Evolutionary conservation across 2,888 invertebrate genomes (phyloP).

Genomic region (Coelinius sp.): DNA sequence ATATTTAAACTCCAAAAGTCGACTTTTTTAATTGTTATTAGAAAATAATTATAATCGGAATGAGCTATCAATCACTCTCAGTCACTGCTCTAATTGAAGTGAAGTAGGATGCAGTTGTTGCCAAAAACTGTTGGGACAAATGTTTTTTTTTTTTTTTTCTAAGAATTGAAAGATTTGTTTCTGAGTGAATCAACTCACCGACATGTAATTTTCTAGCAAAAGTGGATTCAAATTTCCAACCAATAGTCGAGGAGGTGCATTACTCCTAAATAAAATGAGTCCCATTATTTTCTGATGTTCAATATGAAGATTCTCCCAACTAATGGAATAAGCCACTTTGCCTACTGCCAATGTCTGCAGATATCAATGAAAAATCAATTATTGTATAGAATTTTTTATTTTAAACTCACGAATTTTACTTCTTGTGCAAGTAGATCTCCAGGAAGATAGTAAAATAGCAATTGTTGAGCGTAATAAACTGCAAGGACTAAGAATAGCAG

Average conservation of each 20-base stretch:
- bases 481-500: constrained; percentile 43
- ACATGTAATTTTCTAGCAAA: constrained; percentile 45
- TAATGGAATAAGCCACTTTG: constrained; percentile 41
- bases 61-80: not conserved
- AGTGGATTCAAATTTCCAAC: constrained; percentile 42
- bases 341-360: constrained; percentile 39
- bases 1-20: too few species aligned
- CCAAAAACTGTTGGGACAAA: constrained; percentile 43
- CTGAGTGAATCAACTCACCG: too few species aligned
- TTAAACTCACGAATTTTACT: constrained; percentile 30
- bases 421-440: constrained; percentile 43
- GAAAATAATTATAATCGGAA: too few species aligned
- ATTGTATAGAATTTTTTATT: not conserved
- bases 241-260: constrained; percentile 38
- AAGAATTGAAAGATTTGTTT: too few species aligned
- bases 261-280: constrained; percentile 44
- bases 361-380: not conserved
- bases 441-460: constrained; percentile 48
- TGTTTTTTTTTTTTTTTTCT: not conserved
- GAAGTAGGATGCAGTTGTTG: constrained; percentile 46
- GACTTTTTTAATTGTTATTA: too few species aligned
- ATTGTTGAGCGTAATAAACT: constrained; percentile 45
- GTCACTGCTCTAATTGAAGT: constrained; percentile 45
- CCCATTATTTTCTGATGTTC: constrained; percentile 41
- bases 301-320: constrained; percentile 41